Percentiles rank a stretch among this genome's conserved stretches.
Evolutionary conservation across 2,797 vertebrate species (phyloP).

Genomic region (Sardinella longiceps): DNA sequence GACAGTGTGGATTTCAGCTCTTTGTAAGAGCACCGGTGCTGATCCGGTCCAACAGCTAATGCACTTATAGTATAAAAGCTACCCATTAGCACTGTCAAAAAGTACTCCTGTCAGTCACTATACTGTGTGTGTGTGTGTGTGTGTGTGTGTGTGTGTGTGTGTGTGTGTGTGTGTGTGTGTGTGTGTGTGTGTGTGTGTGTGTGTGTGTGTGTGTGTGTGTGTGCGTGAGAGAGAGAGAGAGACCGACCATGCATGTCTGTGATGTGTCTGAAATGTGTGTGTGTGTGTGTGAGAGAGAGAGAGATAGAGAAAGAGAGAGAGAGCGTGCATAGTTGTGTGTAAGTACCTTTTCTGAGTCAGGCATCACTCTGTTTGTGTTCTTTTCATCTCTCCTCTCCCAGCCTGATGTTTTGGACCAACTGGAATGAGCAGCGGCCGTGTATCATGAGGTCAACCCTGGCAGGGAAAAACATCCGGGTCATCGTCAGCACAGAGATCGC

Average conservation of each 20-base stretch:
- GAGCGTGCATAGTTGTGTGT: too few relatives aligned
- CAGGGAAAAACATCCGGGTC: conserved; percentile 86
- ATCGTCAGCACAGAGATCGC: conserved; percentile 89
- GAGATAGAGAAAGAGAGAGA: too few relatives aligned
- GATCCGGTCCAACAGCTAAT: neutral
- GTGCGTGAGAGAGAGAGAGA: too few relatives aligned
- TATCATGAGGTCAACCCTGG: conserved; percentile 91
- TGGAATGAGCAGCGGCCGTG: conserved; percentile 96
- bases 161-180: too few relatives aligned
- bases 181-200: too few relatives aligned
- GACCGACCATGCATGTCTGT: too few relatives aligned
- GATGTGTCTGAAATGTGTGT: too few relatives aligned
- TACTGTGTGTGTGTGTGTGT: neutral
- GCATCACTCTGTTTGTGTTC: neutral
- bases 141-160: too few relatives aligned
- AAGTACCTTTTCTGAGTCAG: too few relatives aligned
- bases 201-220: too few relatives aligned
- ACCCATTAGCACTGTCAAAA: neutral
- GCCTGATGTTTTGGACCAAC: conserved; percentile 99
- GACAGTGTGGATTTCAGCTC: too few relatives aligned
- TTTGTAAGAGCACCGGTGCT: neutral
- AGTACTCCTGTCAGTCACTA: neutral
- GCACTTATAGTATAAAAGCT: neutral
- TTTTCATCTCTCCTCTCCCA: conserved; percentile 50
- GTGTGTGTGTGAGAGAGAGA: too few relatives aligned